phyloP scores from a whole-genome alignment of 2,113 vertebrate species.

The Tachysurus vachellii region DNA sequence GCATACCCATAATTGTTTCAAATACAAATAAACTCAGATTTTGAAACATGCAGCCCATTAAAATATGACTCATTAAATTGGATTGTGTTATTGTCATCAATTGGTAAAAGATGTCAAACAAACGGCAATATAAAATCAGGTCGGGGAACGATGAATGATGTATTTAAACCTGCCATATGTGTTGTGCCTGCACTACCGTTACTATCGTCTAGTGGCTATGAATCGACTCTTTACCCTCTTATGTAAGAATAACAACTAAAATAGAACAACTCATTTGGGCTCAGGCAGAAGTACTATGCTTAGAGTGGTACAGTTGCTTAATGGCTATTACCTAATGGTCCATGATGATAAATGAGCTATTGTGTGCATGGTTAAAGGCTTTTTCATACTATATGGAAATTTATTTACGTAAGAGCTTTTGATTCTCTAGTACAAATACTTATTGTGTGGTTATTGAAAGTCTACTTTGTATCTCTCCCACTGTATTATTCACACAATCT shows the following conservation, averaged over 20 bases:
- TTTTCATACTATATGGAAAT: constrained; percentile 36
- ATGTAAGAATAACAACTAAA: constrained; percentile 16
- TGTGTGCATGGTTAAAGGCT: constrained; percentile 39
- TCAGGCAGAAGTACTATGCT: constrained; percentile 24
- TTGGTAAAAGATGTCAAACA: neutral
- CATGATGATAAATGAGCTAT: constrained; percentile 32
- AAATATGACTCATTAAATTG: neutral
- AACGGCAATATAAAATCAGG: neutral
- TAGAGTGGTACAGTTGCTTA: constrained; percentile 40
- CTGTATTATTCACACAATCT: neutral
- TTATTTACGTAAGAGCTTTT: constrained; percentile 30
- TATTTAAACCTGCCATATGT: neutral
- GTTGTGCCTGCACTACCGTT: neutral
- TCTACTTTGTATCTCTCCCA: neutral
- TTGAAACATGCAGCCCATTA: neutral
- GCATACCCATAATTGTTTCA: too few species aligned
- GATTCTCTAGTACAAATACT: constrained; percentile 25
- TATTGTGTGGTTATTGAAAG: neutral
- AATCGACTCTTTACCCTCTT: neutral
- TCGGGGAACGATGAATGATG: neutral
- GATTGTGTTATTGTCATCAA: neutral
- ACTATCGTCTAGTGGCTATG: neutral
- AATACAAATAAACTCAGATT: neutral
- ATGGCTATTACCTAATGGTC: constrained; percentile 18
- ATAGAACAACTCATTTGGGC: neutral